Conservation (phyloP, 2,797 vertebrate genomes). For the Catostomus latipinnis region DNA sequence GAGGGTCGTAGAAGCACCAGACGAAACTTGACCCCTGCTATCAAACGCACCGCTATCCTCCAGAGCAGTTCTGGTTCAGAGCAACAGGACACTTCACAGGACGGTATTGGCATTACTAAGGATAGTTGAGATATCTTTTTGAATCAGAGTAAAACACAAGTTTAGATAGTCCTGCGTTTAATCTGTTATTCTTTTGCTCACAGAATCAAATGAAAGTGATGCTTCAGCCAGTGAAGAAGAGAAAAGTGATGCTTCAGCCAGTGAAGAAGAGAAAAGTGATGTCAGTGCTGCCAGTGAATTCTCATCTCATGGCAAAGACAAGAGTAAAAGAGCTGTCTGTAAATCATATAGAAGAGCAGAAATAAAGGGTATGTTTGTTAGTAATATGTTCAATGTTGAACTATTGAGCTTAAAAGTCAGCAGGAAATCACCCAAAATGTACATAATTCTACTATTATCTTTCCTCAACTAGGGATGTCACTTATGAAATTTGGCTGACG, state of each 20-base stretch:
- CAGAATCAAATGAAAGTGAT: conserved; percentile 68
- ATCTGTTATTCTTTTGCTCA: background rate
- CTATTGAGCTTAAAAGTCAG: background rate
- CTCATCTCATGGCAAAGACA: conserved; percentile 67
- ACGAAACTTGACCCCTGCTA: conserved; percentile 58
- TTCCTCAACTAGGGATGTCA: too few species aligned
- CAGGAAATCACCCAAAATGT: too few species aligned
- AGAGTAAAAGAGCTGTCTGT: conserved; percentile 31
- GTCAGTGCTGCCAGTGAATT: conserved; percentile 61
- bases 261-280: conserved; percentile 70
- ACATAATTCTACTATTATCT: too few species aligned
- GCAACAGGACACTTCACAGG: conserved; percentile 55
- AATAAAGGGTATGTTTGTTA: conserved; percentile 37
- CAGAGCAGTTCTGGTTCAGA: conserved; percentile 82
- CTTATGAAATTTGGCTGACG: too few species aligned
- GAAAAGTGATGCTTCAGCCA: conserved; percentile 66
- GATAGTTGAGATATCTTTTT: too few species aligned
- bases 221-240: conserved; percentile 67
- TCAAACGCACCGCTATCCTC: conserved; percentile 75
- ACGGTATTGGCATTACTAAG: background rate
- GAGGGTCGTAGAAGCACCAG: conserved; percentile 63
- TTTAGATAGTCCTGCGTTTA: background rate
- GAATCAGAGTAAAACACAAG: too few species aligned
- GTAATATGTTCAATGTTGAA: background rate
- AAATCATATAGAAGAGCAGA: conserved; percentile 15